Evolutionary conservation across 2,113 vertebrate genomes (phyloP), one percentile per base, ranked within the genome.

Genomic region (Sclerurus mexicanus): DNA sequence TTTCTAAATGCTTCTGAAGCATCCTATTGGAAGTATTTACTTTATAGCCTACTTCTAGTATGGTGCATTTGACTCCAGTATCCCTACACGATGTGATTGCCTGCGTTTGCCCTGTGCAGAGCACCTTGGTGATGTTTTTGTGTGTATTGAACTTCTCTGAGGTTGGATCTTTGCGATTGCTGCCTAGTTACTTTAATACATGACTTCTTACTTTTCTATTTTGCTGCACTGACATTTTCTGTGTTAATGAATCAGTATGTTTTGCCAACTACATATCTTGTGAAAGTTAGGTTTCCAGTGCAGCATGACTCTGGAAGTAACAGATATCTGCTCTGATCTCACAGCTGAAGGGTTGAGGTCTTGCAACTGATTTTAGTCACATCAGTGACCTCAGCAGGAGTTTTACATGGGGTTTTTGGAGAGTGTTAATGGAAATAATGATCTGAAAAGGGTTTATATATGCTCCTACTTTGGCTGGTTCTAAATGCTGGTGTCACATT

Each of bases 171-270:
- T 53, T 52, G 60, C 3, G 5, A 63, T 76, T 22, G 31, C 31
- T 90, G 47, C 14, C 23, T 64, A 49, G 30, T 56, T 64, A 30
- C 40, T 89, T 64, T 80, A 68, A 52, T 7, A 7, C 46, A 12
- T 0, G 0, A n/a, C 33, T 27, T 59, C 37, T 17, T 75, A 19
- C 21, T 92, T 85, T 90, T 63, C 23, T 62, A 0, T 50, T 78
- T 74, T 0, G 1, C 58, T 88, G 25, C 19, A 13, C 42, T 80
- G 46, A 6, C 9, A 19, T 76, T 77, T 83, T 64, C n/a, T 80
- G 0, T 73, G 40, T 60, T 76, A 68, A 37, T 80, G 24, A 6
- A 63, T 31, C 42, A 35, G 16, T 52, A 4, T 62, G 23, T 27
- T 66, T 87, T 77, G 21, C 35, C 55, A 42, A n/a, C 21, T 31